Conservation (phyloP, 2,113 vertebrate genomes). For the Microcebus lehilahytsara region DNA sequence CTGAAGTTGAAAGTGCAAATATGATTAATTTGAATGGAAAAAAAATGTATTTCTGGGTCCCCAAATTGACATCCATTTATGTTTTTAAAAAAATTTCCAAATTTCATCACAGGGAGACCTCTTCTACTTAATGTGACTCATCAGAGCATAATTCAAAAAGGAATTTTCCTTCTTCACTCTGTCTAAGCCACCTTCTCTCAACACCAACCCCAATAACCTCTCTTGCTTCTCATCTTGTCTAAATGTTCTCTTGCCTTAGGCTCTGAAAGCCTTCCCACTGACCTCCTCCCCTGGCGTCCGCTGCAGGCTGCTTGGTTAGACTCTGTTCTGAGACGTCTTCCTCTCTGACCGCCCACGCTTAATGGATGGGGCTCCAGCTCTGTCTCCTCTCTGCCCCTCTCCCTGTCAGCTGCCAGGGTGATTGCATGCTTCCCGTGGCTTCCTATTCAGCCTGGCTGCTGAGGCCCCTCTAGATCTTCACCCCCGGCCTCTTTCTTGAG, state of each 20-base stretch:
- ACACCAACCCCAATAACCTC: background rate
- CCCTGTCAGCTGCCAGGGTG: fast-evolving
- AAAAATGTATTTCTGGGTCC: background rate
- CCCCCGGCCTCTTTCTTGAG: background rate
- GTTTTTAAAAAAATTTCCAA: background rate
- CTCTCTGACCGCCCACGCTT: background rate
- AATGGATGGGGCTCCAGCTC: background rate
- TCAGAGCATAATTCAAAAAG: background rate
- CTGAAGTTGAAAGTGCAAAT: background rate
- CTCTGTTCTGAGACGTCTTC: background rate
- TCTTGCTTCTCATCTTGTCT: background rate
- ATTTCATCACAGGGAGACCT: background rate
- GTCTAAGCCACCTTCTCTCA: background rate
- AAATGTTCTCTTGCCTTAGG: background rate
- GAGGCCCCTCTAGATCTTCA: background rate
- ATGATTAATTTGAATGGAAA: background rate
- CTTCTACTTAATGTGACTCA: background rate
- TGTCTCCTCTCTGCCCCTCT: fast-evolving
- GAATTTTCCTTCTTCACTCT: background rate
- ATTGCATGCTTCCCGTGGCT: background rate
- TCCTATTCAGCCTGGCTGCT: background rate
- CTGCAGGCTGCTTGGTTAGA: background rate
- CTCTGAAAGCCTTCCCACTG: background rate
- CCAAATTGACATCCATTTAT: background rate
- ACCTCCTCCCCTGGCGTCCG: background rate